Base-by-base conservation (phyloP, 2,113 vertebrate species). In the Oryzias woworae region DNA sequence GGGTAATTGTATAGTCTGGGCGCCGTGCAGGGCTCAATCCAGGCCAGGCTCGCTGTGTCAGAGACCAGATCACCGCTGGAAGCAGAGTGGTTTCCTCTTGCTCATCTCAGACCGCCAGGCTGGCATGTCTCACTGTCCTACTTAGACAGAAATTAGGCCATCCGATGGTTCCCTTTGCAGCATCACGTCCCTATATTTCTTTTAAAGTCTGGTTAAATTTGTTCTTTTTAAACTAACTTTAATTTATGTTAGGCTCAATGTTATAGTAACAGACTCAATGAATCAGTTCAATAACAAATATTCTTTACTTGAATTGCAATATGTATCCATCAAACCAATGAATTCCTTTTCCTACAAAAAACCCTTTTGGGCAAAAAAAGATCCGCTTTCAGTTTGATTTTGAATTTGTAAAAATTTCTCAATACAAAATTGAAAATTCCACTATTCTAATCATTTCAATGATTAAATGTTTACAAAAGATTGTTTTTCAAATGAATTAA, bases 61-160 rank as follows among this genome's bases (percentile, higher is more conserved):
- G 69, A 83, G 81, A 83, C 83, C 71, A 60, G 77, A 77, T 85
- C 80, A 62, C 80, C 71, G 78, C 77, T 71, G 74, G 84, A 83
- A 41, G 79, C 77, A 57, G 68, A 84, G 71, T 53, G 24, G 41
- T 79, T 75, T 83, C 78, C 79, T 49, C 58, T 46, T 71, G 65
- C 82, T 78, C 70, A 82, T 88, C 80, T 78, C 62, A 52, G 78
- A 54, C 67, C 47, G 48, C 71, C 80, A 85, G 81, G 72, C 77
- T 63, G 70, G 52, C 53, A 14, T 42, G 50, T 76, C 69, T 79
- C 75, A 52, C 51, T 87, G 86, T 78, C 86, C 88, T 88, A 88
- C 85, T 86, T 88, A 71, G 28, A 52, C 77, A 77, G 75, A 85
- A 89, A 85, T 78, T 85, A 87, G 88, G 87, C 67, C 85, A 82